These are phyloP conservation scores for Ceratina australensis DNA, from an alignment of 1,140 invertebrate species.

Conservation along the genomic window DNA sequence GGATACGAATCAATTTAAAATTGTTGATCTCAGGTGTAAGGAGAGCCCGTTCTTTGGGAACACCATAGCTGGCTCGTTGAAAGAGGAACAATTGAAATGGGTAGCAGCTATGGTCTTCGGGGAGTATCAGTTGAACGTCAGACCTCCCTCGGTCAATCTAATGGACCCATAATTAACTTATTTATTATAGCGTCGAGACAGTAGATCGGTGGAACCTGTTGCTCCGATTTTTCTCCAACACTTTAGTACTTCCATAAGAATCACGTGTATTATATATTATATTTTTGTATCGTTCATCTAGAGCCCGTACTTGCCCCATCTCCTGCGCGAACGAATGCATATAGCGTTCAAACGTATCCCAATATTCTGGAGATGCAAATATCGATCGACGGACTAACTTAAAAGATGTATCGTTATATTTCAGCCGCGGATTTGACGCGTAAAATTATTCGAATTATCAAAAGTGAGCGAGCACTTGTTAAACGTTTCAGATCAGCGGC, in stretches of 20 bases:
- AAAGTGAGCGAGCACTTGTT: too few relatives aligned
- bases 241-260: neutral
- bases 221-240: neutral
- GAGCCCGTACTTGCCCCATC: constrained; percentile 26
- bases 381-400: too few relatives aligned
- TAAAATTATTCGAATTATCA: too few relatives aligned
- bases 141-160: constrained; percentile 72
- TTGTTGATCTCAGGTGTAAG: constrained; percentile 81
- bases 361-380: too few relatives aligned
- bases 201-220: too few relatives aligned
- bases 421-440: too few relatives aligned
- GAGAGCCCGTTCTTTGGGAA: constrained; percentile 89
- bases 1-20: too few relatives aligned
- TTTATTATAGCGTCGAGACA: neutral
- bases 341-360: too few relatives aligned
- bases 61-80: constrained; percentile 86
- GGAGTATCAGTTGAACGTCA: constrained; percentile 81
- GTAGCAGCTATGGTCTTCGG: constrained; percentile 86
- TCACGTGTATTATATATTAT: constrained; percentile 27
- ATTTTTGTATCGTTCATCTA: constrained; percentile 7
- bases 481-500: too few relatives aligned
- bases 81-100: constrained; percentile 87
- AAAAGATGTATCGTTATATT: too few relatives aligned
- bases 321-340: too few relatives aligned
- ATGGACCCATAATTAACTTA: constrained; percentile 68